Evolutionary conservation across 2,888 invertebrate species (phyloP).

Genomic region (Clunio marinus): DNA sequence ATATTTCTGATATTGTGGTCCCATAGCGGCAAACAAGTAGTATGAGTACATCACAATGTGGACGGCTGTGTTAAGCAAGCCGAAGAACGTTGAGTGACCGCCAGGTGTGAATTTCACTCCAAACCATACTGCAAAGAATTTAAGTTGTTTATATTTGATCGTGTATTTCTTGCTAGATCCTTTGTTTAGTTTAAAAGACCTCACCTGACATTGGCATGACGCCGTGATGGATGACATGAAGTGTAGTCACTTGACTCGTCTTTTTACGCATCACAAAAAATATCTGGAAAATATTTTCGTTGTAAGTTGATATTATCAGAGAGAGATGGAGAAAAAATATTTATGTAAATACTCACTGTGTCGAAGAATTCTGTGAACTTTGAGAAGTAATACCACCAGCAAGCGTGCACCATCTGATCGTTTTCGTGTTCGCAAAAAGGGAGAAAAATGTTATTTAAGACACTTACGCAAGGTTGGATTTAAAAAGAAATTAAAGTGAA

Average conservation of each 20-base stretch:
- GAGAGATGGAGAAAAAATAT: too few relatives aligned
- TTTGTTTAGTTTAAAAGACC: background rate
- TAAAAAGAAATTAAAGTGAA: background rate
- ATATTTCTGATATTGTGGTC: constrained; percentile 78
- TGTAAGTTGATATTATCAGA: too few relatives aligned
- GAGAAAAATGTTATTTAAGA: constrained; percentile 40
- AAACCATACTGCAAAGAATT: constrained; percentile 68
- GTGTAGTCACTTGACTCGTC: constrained; percentile 83
- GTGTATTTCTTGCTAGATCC: too few relatives aligned
- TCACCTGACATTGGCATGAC: constrained; percentile 88
- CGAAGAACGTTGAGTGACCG: constrained; percentile 95
- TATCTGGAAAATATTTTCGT: constrained; percentile 62
- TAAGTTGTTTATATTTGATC: too few relatives aligned
- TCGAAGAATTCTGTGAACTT: constrained; percentile 95
- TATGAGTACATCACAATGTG: constrained; percentile 95
- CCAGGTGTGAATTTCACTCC: constrained; percentile 95
- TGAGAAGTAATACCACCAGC: constrained; percentile 96
- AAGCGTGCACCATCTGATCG: constrained; percentile 83
- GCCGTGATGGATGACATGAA: constrained; percentile 95
- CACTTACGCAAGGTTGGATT: background rate
- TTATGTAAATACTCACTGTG: constrained; percentile 65
- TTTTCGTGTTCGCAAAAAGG: background rate
- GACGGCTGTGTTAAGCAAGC: constrained; percentile 91
- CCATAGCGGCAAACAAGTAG: constrained; percentile 86
- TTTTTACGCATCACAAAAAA: constrained; percentile 95